Evolutionary conservation across 92 coral and sea anemone genomes (phyloP).

Genomic region (Parazoanthus atlanticus): DNA sequence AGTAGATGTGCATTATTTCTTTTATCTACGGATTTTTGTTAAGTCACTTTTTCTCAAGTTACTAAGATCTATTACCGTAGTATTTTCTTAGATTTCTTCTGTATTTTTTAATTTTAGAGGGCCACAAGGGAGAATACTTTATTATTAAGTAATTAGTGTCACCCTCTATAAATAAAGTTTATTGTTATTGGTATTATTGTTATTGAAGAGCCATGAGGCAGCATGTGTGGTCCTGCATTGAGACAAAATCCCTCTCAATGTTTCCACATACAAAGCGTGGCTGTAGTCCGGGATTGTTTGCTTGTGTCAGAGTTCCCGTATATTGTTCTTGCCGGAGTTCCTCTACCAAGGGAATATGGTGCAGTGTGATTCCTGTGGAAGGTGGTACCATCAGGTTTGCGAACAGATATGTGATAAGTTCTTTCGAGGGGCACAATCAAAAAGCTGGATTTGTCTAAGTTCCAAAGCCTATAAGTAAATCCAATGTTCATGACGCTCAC

Average conservation of each 20-base stretch:
- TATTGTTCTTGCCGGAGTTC: slow-evolving; percentile 24
- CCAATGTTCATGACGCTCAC: not conserved
- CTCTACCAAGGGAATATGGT: slow-evolving; percentile 32
- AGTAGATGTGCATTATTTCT: no score
- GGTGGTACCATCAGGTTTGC: slow-evolving; percentile 27
- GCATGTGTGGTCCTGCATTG: slow-evolving; percentile 27
- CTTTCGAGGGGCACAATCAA: slow-evolving; percentile 24
- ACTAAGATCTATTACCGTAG: no score
- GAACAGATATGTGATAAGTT: slow-evolving; percentile 25
- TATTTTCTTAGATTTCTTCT: no score
- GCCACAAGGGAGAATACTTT: no score
- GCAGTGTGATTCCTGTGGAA: slow-evolving; percentile 30
- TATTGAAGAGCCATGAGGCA: slow-evolving; percentile 24
- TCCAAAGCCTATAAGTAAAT: slow-evolving; percentile 12
- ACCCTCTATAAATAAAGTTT: no score
- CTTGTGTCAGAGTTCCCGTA: slow-evolving; percentile 28
- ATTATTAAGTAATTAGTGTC: no score
- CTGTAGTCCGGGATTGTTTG: slow-evolving; percentile 22
- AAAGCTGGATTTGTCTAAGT: slow-evolving; percentile 27
- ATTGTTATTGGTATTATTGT: no score
- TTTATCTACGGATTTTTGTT: no score
- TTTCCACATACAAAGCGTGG: slow-evolving; percentile 24
- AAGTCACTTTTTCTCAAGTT: no score
- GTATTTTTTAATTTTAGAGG: no score
- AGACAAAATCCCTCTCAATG: slow-evolving; percentile 18